Base-by-base conservation (phyloP, 2,888 invertebrate genomes). In the Platycnemis pennipes region DNA sequence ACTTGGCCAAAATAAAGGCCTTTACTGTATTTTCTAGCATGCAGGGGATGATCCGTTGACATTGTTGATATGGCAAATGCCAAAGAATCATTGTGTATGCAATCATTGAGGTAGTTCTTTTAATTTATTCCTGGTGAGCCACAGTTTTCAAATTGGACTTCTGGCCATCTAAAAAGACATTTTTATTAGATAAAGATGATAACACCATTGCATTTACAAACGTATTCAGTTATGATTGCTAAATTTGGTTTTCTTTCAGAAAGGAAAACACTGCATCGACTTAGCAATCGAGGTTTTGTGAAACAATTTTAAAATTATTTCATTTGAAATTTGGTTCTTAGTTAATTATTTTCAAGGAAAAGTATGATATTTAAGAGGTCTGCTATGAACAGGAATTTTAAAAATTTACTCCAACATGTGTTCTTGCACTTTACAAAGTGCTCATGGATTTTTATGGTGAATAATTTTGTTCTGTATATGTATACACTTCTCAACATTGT, bases 1-100 rank as follows among this genome's bases (percentile, higher is more conserved):
- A 69, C 44, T 44, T 26, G 91, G 63, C 91, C 37, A 91, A 7
- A 69, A 44, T 63, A 42, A 63, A 91, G 91, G 91, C 44, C 91
- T 22, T 91, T 44, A 44, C 49, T 63, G 87, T 87, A 87, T 91
- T 91, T 91, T 91, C 91, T 91, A 91, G 91, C 69, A 42, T 69
- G 56, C 91, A 45, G 91, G n/a, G 26, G 91, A 91, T 91, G 91
- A 44, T 91, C 91, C 91, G 69, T 16, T 87, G 63, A 91, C 63
- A 63, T 63, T 91, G 46, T 49, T 89, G 37, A n/a, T 91, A 91
- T 91, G 63, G 63, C 63, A 56, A 56, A 91, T 56, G 53, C 91
- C 91, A 91, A 91, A 91, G 91, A 91, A 63, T 91, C 63, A 42
- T 91, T 22, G 45, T 42, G 63, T 91, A 16, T 53, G 63, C 45